A percentile compares a stretch with the other conserved stretches of the same genome.
Conservation (phyloP, 2,888 invertebrate species). For the Mimumesa dahlbomi region DNA sequence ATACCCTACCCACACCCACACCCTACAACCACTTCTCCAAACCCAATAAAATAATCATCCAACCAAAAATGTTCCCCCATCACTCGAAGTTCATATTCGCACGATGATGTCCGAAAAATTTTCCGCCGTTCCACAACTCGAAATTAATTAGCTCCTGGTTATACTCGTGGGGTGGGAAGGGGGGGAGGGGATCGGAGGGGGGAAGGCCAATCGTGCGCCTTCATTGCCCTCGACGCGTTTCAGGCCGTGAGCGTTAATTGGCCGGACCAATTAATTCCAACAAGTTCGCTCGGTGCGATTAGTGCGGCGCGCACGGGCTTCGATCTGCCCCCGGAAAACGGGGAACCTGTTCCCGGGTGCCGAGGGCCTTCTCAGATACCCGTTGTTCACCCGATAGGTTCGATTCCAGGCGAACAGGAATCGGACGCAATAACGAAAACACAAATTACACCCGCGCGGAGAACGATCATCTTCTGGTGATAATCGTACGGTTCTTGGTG, state of each 20-base stretch:
- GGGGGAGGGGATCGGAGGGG: constrained; percentile 31
- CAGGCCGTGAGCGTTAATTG: constrained; percentile 78
- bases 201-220: constrained; percentile 62
- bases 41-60: no score
- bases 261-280: constrained; percentile 80
- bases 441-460: constrained; percentile 58
- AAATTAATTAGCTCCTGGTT: constrained; percentile 65
- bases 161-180: constrained; percentile 20
- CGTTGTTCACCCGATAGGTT: constrained; percentile 27
- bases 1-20: no score
- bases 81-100: no score
- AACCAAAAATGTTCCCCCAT: no score
- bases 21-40: no score
- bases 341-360: constrained; percentile 75
- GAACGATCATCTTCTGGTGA: constrained; percentile 45
- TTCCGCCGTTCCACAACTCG: constrained; percentile 31
- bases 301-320: constrained; percentile 61
- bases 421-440: constrained; percentile 55
- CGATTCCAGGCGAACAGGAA: constrained; percentile 44
- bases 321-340: constrained; percentile 71
- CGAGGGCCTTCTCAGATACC: no score
- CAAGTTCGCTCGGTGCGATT: constrained; percentile 78
- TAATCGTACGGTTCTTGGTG: constrained; percentile 37
- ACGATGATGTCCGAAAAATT: no score
- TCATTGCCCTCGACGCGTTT: constrained; percentile 71